phyloP scores from a whole-genome alignment of 2,888 invertebrate genomes.

The Geotrupes spiniger region DNA sequence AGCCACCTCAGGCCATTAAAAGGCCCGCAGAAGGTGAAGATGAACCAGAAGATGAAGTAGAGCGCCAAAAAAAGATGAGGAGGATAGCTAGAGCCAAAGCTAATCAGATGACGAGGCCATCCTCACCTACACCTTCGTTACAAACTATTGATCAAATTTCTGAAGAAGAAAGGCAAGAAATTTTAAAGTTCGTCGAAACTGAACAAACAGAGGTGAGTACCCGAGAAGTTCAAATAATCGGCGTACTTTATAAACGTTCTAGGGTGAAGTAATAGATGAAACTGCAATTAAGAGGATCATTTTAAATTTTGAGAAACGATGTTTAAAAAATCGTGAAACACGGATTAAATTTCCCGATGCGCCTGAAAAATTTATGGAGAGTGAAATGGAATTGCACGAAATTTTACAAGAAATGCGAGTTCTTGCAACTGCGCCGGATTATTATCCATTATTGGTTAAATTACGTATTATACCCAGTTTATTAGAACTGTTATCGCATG shows the following conservation, averaged over 20 bases:
- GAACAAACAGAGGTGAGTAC: conserved; percentile 68
- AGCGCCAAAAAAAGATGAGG: conserved; percentile 62
- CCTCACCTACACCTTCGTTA: conserved; percentile 48
- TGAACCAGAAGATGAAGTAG: conserved; percentile 57
- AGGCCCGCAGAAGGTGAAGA: conserved; percentile 60
- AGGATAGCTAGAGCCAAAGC: conserved; percentile 56
- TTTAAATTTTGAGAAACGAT: conserved; percentile 90
- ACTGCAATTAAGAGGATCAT: conserved; percentile 83
- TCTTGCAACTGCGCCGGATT: conserved; percentile 92
- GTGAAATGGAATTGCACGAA: conserved; percentile 77
- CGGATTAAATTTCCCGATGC: conserved; percentile 96
- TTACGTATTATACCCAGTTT: conserved; percentile 85
- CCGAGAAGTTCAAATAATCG: not conserved
- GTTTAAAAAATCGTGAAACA: conserved; percentile 94
- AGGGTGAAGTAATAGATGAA: conserved; percentile 88
- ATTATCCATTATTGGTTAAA: conserved; percentile 88
- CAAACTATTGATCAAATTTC: conserved; percentile 55
- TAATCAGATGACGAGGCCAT: conserved; percentile 52
- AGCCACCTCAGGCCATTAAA: conserved; percentile 84
- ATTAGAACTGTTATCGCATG: conserved; percentile 90
- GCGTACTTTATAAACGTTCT: conserved; percentile 29
- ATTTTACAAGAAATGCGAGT: conserved; percentile 86
- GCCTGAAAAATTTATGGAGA: conserved; percentile 98
- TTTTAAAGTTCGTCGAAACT: conserved; percentile 78
- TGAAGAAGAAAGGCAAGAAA: conserved; percentile 76